Evolutionary conservation across 2,113 vertebrate species (phyloP).

Genomic region (Struthio camelus): DNA sequence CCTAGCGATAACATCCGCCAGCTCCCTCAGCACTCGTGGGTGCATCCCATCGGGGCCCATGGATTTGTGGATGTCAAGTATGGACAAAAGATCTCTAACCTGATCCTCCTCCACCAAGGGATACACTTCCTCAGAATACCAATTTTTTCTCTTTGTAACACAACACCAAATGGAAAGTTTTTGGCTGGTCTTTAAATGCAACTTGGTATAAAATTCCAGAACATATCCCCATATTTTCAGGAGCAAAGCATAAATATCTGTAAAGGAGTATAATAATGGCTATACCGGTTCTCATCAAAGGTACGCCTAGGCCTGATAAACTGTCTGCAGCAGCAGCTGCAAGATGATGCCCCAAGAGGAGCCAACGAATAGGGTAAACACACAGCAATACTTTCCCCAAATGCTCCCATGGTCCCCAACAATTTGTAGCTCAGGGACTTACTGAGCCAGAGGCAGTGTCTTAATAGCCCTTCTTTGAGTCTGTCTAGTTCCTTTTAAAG

Average conservation of each 20-base stretch:
- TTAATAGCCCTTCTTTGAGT: neutral
- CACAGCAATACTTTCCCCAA: neutral
- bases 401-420: fast-evolving
- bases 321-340: neutral
- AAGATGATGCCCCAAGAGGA: neutral
- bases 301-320: neutral
- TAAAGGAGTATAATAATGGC: neutral
- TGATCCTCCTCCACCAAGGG: no score
- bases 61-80: no score
- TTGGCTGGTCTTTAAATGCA: neutral
- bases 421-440: neutral
- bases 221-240: neutral
- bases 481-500: neutral
- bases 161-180: neutral
- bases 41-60: no score
- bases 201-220: neutral
- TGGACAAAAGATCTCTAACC: no score
- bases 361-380: neutral
- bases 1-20: no score
- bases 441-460: neutral
- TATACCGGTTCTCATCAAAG: neutral
- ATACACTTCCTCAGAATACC: neutral
- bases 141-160: neutral
- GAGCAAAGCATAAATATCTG: neutral
- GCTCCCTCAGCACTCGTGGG: no score